Conservation (phyloP, 2,888 invertebrate genomes). For the Psylliodes chrysocephalus region DNA sequence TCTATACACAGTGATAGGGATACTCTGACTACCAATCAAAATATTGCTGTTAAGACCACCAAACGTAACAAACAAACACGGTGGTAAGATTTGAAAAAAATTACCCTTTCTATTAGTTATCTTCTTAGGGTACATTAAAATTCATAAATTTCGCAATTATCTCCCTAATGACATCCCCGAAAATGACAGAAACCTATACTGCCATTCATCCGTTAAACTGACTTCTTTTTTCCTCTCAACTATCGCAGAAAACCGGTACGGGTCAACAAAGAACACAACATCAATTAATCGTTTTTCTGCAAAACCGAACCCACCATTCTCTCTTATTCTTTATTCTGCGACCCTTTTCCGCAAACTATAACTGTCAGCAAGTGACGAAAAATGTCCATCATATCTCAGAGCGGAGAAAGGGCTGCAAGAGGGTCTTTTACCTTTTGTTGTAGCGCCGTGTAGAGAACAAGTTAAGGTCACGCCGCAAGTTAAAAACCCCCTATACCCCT, state of each 20-base stretch:
- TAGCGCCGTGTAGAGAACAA: slow-evolving; percentile 27
- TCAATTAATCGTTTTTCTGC: slow-evolving; percentile 43
- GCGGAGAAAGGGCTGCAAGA: slow-evolving; percentile 8
- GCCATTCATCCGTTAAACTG: slow-evolving; percentile 31
- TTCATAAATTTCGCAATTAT: slow-evolving; percentile 3
- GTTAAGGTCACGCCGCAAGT: slow-evolving; percentile 57
- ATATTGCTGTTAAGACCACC: too few relatives aligned
- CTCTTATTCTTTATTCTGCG: slow-evolving; percentile 31
- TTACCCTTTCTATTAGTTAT: too few relatives aligned
- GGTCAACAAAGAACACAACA: slow-evolving; percentile 20
- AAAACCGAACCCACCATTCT: slow-evolving; percentile 27
- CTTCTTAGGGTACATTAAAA: background rate
- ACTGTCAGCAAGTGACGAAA: slow-evolving; percentile 48
- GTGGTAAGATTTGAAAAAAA: too few relatives aligned
- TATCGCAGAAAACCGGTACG: slow-evolving; percentile 30
- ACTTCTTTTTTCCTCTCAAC: slow-evolving; percentile 3
- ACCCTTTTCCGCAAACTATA: slow-evolving; percentile 48
- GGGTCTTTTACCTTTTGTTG: slow-evolving; percentile 24
- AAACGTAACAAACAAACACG: too few relatives aligned
- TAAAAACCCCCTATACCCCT: slow-evolving; percentile 49
- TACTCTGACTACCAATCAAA: too few relatives aligned
- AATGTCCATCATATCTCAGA: slow-evolving; percentile 40
- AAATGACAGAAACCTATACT: slow-evolving; percentile 16
- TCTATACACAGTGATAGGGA: too few relatives aligned
- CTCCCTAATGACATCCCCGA: slow-evolving; percentile 12